Evolutionary conservation across 2,888 invertebrate genomes (phyloP).

Genomic region (Cephus nigrinus): DNA sequence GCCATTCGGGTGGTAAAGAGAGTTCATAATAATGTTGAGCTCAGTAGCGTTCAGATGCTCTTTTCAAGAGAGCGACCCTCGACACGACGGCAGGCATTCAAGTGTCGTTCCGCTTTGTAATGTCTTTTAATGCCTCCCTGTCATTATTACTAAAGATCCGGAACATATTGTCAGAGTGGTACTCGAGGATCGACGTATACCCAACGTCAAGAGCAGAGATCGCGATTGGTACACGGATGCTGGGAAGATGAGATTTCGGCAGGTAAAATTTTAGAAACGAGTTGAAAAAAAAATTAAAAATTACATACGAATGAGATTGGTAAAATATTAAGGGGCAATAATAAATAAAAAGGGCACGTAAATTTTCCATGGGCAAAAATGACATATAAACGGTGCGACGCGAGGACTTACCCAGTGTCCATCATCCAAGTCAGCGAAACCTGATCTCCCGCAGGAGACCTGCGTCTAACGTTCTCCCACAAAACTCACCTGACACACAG

Average conservation of each 20-base stretch:
- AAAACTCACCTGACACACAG: conserved; percentile 60
- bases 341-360: background rate
- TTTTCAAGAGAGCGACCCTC: conserved; percentile 56
- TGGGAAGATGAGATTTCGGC: background rate
- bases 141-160: conserved; percentile 58
- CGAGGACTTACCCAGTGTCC: conserved; percentile 14
- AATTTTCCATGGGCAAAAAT: background rate
- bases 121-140: conserved; percentile 59
- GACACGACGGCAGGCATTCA: conserved; percentile 53
- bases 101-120: conserved; percentile 61
- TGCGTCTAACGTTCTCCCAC: conserved; percentile 59
- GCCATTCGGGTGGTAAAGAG: conserved; percentile 43
- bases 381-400: background rate
- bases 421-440: conserved; percentile 54
- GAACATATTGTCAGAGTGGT: conserved; percentile 57
- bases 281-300: background rate
- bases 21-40: conserved; percentile 57
- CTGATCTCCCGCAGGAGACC: conserved; percentile 43
- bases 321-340: background rate
- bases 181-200: conserved; percentile 19
- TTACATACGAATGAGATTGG: background rate
- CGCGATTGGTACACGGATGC: background rate
- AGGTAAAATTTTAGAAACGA: background rate
- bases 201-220: background rate
- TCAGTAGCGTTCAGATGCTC: conserved; percentile 54